Base-by-base conservation (phyloP, 2,113 vertebrate genomes). In the Toxostoma redivivum region DNA sequence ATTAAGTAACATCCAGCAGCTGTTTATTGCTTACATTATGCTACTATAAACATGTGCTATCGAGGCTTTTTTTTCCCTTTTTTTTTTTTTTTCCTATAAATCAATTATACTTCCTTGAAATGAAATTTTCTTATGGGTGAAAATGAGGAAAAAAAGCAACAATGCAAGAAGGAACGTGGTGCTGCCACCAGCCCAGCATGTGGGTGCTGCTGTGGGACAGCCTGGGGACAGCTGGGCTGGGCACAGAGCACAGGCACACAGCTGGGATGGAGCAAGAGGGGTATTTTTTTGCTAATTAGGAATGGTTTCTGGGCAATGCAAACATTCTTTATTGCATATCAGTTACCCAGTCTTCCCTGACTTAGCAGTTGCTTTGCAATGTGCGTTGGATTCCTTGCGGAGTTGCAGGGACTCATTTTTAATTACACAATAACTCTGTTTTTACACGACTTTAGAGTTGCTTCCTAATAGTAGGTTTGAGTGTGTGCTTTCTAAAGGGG, bases 401-500 rank as follows among this genome's bases (percentile, higher is more conserved):
- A 76, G 38, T 22, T 5, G 3, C 47, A 66, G 69, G 44, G 83
- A 45, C 83, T 89, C 5, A 5, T 72, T 90, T 93, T 85, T 87
- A 78, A 61, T 94, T 48, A 3, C 11, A 47, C 53, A 76, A 15
- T 37, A 84, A 50, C 70, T 74, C n/a, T 81, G 73, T 10, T 94
- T 81, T 79, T 82, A 72, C 65, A 61, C 0, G 1, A 53, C 73
- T 87, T 86, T 5, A n/a, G 40, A 53, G 86, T 70, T 84, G 20
- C 66, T 85, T 92, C 70, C 54, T 88, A 81, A 91, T 64, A 22
- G 66, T 27, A 48, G 86, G 86, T 95, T 94, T 87, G 91, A 92
- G 65, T 67, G 65, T 8, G 14, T 66, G 25, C 11, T 45, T 92
- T 73, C 70, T 51, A 13, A 40, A 92, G 57, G 57, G 57, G 40